These are phyloP conservation scores for Stegostoma tigrinum DNA, from an alignment of 2,113 vertebrate genomes.

Conservation along the genomic window DNA sequence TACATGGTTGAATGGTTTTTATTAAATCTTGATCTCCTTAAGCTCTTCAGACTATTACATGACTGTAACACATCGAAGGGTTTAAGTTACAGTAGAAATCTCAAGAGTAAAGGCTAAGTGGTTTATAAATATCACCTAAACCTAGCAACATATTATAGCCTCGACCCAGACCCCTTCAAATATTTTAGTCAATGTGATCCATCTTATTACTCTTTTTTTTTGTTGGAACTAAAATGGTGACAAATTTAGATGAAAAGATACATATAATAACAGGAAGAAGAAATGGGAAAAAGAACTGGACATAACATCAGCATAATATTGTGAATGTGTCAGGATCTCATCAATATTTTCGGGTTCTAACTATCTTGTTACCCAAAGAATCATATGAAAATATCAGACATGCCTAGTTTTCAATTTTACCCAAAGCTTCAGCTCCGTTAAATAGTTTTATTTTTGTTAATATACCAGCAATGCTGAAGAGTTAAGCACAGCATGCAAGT, in stretches of 20 bases:
- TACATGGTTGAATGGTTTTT: background rate
- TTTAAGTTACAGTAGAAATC: background rate
- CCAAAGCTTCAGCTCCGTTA: background rate
- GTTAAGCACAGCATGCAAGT: background rate
- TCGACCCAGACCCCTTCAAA: background rate
- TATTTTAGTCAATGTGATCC: background rate
- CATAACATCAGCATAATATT: background rate
- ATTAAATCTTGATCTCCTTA: background rate
- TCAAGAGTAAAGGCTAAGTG: background rate
- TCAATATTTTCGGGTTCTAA: background rate
- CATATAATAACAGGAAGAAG: background rate
- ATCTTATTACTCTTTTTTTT: no score
- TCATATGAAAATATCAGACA: background rate
- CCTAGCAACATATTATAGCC: background rate
- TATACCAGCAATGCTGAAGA: background rate
- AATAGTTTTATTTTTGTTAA: background rate
- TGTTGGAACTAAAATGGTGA: background rate
- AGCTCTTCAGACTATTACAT: background rate
- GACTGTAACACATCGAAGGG: no score
- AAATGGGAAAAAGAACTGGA: background rate
- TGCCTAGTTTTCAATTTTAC: background rate
- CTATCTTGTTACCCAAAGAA: no score
- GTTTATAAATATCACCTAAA: slow-evolving; percentile 16
- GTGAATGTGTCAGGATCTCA: background rate
- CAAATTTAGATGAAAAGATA: background rate